Evolutionary conservation across 2,113 vertebrate species (phyloP).

Genomic region (Mesitornis unicolor): DNA sequence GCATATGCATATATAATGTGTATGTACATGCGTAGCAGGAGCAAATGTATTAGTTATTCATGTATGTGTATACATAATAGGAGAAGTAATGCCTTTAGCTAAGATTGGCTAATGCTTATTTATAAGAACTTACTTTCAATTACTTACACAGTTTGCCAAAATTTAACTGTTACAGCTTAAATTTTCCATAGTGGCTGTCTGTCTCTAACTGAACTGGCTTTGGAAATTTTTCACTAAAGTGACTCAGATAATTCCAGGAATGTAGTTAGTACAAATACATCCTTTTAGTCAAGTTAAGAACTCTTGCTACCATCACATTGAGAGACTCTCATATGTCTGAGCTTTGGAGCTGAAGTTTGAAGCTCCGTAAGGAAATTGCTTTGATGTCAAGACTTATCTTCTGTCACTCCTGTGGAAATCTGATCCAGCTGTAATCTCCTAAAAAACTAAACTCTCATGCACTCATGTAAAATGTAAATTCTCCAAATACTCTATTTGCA

Average conservation of each 20-base stretch:
- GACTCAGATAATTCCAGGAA: neutral
- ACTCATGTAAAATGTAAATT: constrained; percentile 16
- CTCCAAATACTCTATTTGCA: neutral
- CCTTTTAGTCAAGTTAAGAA: constrained; percentile 9
- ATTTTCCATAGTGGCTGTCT: neutral
- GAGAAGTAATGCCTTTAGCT: constrained; percentile 5
- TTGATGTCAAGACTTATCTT: constrained; percentile 44
- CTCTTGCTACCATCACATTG: neutral
- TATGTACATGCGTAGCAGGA: neutral
- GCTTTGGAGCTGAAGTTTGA: constrained; percentile 3
- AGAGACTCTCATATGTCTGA: neutral
- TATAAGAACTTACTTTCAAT: neutral
- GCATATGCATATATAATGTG: neutral
- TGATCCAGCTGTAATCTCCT: constrained; percentile 37
- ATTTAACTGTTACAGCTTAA: neutral
- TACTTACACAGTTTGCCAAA: neutral
- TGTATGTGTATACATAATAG: neutral
- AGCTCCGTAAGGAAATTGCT: neutral
- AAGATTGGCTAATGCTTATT: neutral
- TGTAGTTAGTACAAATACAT: neutral
- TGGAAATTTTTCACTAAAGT: neutral
- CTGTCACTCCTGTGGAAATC: constrained; percentile 6
- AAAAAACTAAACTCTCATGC: neutral
- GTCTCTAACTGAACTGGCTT: neutral
- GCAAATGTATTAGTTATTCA: neutral